phyloP scores from a whole-genome alignment of 92 coral and sea anemone genomes.

The Zoanthus gigantus region DNA sequence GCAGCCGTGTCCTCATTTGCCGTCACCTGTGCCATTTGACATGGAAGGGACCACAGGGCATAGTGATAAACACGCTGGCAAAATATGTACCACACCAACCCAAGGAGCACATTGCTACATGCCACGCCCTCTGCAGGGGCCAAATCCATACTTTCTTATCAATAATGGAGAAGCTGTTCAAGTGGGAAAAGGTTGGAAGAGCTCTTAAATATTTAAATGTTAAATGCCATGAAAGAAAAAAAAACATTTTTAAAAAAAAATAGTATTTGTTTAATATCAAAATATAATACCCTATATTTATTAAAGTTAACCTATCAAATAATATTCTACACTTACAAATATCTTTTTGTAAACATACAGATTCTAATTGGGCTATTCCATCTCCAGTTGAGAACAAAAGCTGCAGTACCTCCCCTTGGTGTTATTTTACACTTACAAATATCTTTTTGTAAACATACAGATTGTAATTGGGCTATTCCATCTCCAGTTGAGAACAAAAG shows the following conservation, averaged over 20 bases:
- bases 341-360: not conserved
- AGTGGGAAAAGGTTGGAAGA: constrained; percentile 35
- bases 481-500: constrained; percentile 48
- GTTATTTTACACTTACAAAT: not conserved
- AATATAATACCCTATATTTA: not conserved
- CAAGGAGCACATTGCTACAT: constrained; percentile 28
- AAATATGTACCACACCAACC: constrained; percentile 24
- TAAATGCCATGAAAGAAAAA: not conserved
- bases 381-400: constrained; percentile 47
- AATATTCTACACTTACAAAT: not conserved
- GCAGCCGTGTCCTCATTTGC: constrained; percentile 18
- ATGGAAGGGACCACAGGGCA: not conserved
- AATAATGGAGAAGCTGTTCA: constrained; percentile 34
- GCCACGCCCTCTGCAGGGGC: constrained; percentile 36
- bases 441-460: not conserved
- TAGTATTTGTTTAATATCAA: not conserved
- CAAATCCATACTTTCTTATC: constrained; percentile 24
- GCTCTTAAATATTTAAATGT: not conserved
- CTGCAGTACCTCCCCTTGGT: constrained; percentile 45
- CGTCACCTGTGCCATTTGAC: constrained; percentile 30
- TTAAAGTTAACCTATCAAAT: not conserved
- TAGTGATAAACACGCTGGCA: constrained; percentile 36
- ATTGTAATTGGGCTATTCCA: constrained; percentile 35
- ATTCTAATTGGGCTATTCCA: constrained; percentile 34
- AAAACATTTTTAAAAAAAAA: too few species aligned